Conservation (phyloP, 2,888 invertebrate genomes). For the Ryuthela nishihirai region DNA sequence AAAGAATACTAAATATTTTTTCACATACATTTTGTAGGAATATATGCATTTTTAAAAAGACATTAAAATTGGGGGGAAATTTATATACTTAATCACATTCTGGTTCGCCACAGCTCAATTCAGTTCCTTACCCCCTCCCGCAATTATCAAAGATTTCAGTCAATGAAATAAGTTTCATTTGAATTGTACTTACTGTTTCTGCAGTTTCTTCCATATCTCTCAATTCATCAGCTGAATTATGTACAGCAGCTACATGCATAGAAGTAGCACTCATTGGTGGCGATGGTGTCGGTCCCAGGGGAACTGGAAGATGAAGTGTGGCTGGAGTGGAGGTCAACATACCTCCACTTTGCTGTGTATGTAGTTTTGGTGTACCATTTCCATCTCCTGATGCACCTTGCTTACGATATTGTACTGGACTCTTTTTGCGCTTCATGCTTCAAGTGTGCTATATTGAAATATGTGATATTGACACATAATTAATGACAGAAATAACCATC, state of each 20-base stretch:
- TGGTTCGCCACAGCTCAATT: too few relatives aligned
- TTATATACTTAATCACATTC: too few relatives aligned
- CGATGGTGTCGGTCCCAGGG: conserved; percentile 15
- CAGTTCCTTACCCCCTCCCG: neutral
- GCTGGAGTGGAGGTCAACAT: conserved; percentile 27
- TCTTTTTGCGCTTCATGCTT: conserved; percentile 36
- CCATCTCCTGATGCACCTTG: conserved; percentile 28
- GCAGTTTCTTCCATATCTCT: conserved; percentile 16
- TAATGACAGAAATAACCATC: too few relatives aligned
- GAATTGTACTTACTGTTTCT: conserved; percentile 10
- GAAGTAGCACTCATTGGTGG: conserved; percentile 14
- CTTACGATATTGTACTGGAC: conserved; percentile 23
- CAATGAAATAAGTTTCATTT: neutral
- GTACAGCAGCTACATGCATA: conserved; percentile 8
- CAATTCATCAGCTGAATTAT: conserved; percentile 22
- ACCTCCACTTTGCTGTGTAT: conserved; percentile 6
- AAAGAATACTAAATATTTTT: too few relatives aligned
- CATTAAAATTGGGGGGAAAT: too few relatives aligned
- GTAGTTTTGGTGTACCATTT: conserved; percentile 23
- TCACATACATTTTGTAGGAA: too few relatives aligned
- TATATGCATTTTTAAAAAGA: too few relatives aligned
- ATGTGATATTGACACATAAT: too few relatives aligned
- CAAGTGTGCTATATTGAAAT: too few relatives aligned
- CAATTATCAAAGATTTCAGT: neutral
- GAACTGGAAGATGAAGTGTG: conserved; percentile 17